Percentiles rank a stretch among this genome's conserved stretches.
Conservation (phyloP, 2,888 invertebrate genomes). For the Amphipyra tragopoginis region DNA sequence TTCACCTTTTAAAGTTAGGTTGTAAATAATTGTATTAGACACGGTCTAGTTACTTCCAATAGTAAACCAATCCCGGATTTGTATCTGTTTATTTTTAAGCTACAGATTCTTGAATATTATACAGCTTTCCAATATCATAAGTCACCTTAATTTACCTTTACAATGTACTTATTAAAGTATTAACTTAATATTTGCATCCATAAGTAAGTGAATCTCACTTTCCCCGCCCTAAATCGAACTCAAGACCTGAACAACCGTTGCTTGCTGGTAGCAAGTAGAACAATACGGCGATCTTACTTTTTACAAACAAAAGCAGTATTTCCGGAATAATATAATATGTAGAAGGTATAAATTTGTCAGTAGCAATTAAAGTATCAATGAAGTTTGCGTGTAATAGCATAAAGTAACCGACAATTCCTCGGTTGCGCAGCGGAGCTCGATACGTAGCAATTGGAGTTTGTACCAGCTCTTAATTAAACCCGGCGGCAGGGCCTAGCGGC, state of each 20-base stretch:
- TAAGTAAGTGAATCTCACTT: background rate
- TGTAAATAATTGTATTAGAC: constrained; percentile 13
- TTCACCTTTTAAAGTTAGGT: constrained; percentile 28
- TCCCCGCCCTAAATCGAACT: background rate
- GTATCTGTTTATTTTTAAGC: background rate
- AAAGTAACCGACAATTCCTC: constrained; percentile 67
- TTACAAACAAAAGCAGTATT: constrained; percentile 2
- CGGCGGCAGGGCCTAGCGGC: constrained; percentile 82
- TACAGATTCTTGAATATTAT: too few species aligned
- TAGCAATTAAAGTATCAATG: constrained; percentile 66
- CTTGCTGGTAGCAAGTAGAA: too few species aligned
- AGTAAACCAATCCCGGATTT: constrained; percentile 9
- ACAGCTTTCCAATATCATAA: too few species aligned
- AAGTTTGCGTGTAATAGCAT: constrained; percentile 69
- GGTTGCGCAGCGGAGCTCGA: constrained; percentile 70
- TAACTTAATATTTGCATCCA: too few species aligned
- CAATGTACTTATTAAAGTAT: too few species aligned
- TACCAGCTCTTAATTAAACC: constrained; percentile 86
- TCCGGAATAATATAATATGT: constrained; percentile 21
- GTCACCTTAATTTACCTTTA: too few species aligned
- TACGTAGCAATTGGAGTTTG: constrained; percentile 78
- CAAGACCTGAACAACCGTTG: background rate
- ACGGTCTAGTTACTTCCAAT: constrained; percentile 20
- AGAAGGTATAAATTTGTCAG: constrained; percentile 42
- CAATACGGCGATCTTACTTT: background rate